Conservation (phyloP, 2,888 invertebrate species). For the Osedax fenrisi region DNA sequence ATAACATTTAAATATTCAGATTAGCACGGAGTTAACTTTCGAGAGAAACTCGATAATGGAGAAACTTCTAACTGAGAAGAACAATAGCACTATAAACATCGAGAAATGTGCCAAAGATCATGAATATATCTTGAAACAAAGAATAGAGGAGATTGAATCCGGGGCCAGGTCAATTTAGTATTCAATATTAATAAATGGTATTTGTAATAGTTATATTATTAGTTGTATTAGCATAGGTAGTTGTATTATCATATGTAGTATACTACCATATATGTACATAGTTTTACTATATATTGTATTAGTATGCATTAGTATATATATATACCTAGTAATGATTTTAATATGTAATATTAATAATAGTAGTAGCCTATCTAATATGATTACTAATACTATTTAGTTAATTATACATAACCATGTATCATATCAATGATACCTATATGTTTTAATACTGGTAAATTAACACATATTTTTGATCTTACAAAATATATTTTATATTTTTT, state of each 20-base stretch:
- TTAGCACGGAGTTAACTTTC: background rate
- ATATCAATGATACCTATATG: too few relatives aligned
- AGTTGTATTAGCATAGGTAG: background rate
- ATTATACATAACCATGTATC: too few relatives aligned
- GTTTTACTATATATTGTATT: background rate
- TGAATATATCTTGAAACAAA: background rate
- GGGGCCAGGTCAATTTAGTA: background rate
- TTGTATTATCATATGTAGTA: background rate
- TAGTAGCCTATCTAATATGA: too few relatives aligned
- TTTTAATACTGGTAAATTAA: too few relatives aligned
- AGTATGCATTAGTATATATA: background rate
- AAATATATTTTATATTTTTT: too few relatives aligned
- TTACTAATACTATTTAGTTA: background rate
- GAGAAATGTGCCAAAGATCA: background rate
- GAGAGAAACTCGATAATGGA: background rate
- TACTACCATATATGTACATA: background rate
- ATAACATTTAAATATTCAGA: too few relatives aligned
- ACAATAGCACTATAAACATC: background rate
- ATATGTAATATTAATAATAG: too few relatives aligned
- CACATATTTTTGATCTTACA: too few relatives aligned
- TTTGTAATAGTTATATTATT: background rate
- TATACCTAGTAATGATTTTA: too few relatives aligned
- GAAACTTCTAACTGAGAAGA: background rate
- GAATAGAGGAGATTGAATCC: background rate
- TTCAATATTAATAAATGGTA: too few relatives aligned